phyloP scores from a whole-genome alignment of 2,888 invertebrate genomes.

The Cybosia mesomella region DNA sequence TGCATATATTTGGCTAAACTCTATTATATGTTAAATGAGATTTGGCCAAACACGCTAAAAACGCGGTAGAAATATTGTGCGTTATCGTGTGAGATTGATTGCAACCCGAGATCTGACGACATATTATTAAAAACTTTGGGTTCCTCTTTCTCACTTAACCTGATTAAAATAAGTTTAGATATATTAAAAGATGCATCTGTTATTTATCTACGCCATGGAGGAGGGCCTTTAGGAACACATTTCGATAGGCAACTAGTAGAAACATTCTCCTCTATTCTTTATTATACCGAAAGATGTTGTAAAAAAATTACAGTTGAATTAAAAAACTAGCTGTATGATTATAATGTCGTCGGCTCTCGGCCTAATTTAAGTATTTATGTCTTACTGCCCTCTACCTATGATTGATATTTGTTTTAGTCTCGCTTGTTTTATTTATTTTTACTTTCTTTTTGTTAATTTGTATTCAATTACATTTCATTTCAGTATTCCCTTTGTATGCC shows the following conservation, averaged over 20 bases:
- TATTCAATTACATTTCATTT: constrained; percentile 74
- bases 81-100: neutral
- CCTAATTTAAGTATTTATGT: neutral
- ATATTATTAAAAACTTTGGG: neutral
- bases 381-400: neutral
- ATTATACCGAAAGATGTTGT: neutral
- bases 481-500: constrained; percentile 87
- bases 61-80: neutral
- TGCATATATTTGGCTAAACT: constrained; percentile 12
- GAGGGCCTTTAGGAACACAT: neutral
- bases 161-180: neutral
- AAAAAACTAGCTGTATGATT: neutral
- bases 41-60: neutral
- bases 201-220: neutral
- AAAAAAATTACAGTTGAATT: neutral
- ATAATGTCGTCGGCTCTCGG: constrained; percentile 1
- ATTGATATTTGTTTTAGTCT: neutral
- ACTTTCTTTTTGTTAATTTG: constrained; percentile 59
- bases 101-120: neutral
- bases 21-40: neutral
- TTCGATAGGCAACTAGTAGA: neutral
- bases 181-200: neutral
- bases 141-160: neutral
- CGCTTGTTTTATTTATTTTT: constrained; percentile 39
- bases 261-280: neutral